Base-by-base conservation (phyloP, 2,113 vertebrate species). In the Cercopithecus mona region DNA sequence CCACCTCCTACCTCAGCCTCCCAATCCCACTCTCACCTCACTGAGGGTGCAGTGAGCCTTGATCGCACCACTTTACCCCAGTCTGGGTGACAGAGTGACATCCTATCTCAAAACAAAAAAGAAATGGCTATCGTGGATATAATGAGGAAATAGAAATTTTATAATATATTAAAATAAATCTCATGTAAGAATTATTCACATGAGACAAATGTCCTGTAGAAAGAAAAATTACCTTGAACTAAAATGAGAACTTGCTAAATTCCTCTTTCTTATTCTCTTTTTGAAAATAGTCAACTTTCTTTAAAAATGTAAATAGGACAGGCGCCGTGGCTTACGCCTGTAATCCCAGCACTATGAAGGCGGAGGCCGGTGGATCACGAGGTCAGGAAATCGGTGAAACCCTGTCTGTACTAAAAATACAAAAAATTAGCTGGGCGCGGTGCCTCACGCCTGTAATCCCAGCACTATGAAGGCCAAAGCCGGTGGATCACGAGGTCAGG, bases 201-300 rank as follows among this genome's bases (percentile, higher is more conserved):
- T 50, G 78, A 87, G 68, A 73, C 22, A 81, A 73, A 95, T 61
- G 35, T 86, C 17, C 30, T 70, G 22, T 72, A 64, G 3, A 61
- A 82, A 61, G 78, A n/a, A 43, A 10, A 86, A 52, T 70, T 50
- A 40, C 57, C 6, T 88, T 27, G 23, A 57, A 35, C 57, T 52
- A 72, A 88, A 88, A 72, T 80, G 70, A 84, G 70, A 90, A n/a
- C 38, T 70, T 22, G 22, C 22, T 55, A 90, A 23, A 80, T 73
- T 64, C 90, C 75, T 93, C 61, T 83, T 68, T 80, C 35, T 25
- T 17, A 48, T 8, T 55, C 25, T 81, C 48, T 88, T n/a, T 73
- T 59, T 27, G 8, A 57, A 64, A 84, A 55, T 38, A 18, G 40
- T 35, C 48, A 85, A 22, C 8, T 75, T 76, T 87, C n/a, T 85